Conservation (phyloP, 1,140 invertebrate species). For the Euschistus heros region DNA sequence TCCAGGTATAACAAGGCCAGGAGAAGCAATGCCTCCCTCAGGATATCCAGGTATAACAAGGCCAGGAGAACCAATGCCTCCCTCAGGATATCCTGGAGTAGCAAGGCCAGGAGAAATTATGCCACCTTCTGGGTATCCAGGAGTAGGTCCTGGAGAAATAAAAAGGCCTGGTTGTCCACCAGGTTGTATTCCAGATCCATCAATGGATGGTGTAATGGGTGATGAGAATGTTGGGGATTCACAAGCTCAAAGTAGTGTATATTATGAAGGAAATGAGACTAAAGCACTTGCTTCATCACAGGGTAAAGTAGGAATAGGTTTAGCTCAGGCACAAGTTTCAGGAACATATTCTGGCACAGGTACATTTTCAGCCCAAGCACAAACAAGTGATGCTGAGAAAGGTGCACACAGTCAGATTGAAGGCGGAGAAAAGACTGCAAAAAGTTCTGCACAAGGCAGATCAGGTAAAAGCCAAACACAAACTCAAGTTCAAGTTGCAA, state of each 20-base stretch:
- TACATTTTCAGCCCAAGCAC: constrained; percentile 68
- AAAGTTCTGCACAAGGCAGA: constrained; percentile 58
- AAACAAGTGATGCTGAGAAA: constrained; percentile 60
- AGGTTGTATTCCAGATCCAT: constrained; percentile 21
- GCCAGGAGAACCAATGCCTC: constrained; percentile 14
- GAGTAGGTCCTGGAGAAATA: constrained; percentile 19
- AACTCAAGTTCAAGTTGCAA: constrained; percentile 59
- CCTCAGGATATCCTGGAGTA: constrained; percentile 18
- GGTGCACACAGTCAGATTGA: constrained; percentile 59
- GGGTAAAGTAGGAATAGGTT: constrained; percentile 56
- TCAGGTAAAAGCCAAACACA: constrained; percentile 64
- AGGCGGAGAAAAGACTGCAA: constrained; percentile 59
- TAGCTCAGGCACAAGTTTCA: constrained; percentile 65
- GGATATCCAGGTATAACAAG: constrained; percentile 14
- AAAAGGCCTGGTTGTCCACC: constrained; percentile 18
- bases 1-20: constrained; percentile 13
- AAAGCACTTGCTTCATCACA: constrained; percentile 60
- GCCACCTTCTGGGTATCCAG: constrained; percentile 1
- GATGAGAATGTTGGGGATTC: constrained; percentile 42
- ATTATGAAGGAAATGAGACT: constrained; percentile 55
- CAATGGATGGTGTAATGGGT: constrained; percentile 17
- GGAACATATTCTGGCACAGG: constrained; percentile 63
- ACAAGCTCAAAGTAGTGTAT: constrained; percentile 58
- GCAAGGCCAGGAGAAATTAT: constrained; percentile 18
- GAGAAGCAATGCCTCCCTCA: constrained; percentile 3